A percentile compares a stretch with the other conserved stretches of the same genome.
These are phyloP conservation scores for Laspeyria flexula DNA, from an alignment of 2,888 invertebrate species.

Conservation along the genomic window DNA sequence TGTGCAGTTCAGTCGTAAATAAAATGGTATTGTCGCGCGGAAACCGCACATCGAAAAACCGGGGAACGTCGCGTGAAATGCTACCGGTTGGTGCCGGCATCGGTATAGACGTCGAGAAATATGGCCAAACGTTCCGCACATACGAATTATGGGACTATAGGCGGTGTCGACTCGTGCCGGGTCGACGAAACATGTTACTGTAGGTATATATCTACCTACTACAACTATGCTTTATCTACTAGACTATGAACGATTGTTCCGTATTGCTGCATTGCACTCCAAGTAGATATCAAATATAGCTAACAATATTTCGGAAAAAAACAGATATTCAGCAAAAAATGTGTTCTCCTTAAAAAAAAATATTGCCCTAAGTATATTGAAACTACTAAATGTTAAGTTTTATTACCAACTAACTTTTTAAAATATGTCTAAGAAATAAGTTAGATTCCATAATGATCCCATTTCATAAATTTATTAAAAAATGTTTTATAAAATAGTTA, in stretches of 20 bases:
- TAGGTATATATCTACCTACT: conserved; percentile 35
- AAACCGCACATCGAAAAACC: conserved; percentile 79
- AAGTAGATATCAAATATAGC: no score
- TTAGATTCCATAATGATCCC: no score
- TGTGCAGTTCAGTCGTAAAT: conserved; percentile 71
- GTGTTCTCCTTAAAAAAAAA: no score
- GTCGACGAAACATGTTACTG: conserved; percentile 27
- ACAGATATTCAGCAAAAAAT: no score
- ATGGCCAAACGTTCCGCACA: conserved; percentile 69
- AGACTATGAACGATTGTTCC: conserved; percentile 26
- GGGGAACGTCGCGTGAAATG: conserved; percentile 78
- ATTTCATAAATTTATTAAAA: no score
- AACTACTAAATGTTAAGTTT: no score
- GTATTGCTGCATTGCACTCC: not conserved
- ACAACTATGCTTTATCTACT: conserved; percentile 20
- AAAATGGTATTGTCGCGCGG: conserved; percentile 75
- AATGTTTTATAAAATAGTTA: no score
- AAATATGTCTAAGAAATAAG: no score
- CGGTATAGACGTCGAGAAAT: conserved; percentile 73
- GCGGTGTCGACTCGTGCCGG: conserved; percentile 66
- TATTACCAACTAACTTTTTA: no score
- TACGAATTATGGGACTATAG: conserved; percentile 67
- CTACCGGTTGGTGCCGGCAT: conserved; percentile 71
- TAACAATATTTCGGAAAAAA: no score
- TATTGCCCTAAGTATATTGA: no score